Percentiles rank a stretch among this genome's conserved stretches.
Evolutionary conservation across 1,140 invertebrate species (phyloP).

Genomic region (Zophobas morio): DNA sequence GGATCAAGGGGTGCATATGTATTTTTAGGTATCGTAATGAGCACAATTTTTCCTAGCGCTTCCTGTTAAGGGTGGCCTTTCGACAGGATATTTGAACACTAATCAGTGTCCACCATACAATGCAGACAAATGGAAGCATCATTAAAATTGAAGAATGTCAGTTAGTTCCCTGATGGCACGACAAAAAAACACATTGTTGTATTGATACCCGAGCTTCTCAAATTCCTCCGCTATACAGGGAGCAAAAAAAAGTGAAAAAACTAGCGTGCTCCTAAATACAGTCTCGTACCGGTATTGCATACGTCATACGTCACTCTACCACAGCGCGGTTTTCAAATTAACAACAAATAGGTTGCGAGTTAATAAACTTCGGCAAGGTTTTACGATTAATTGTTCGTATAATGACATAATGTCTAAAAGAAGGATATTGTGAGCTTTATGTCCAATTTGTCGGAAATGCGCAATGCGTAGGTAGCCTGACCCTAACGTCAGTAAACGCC

Average conservation of each 20-base stretch:
- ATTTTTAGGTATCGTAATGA: constrained; percentile 64
- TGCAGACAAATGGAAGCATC: constrained; percentile 37
- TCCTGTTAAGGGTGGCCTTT: constrained; percentile 60
- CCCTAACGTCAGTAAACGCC: constrained; percentile 17
- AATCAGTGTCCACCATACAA: constrained; percentile 60
- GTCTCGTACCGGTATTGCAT: background rate
- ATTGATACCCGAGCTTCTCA: background rate
- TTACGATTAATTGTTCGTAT: background rate
- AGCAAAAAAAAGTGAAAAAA: no score
- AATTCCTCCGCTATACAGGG: no score
- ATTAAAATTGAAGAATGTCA: constrained; percentile 38
- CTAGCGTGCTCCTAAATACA: no score
- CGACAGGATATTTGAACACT: constrained; percentile 65
- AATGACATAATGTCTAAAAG: constrained; percentile 9
- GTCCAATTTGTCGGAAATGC: constrained; percentile 9
- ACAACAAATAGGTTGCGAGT: no score
- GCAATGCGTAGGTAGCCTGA: constrained; percentile 8
- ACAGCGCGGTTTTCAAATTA: no score
- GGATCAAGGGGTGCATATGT: constrained; percentile 65
- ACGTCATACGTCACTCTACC: no score
- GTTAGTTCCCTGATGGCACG: background rate
- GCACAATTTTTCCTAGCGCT: constrained; percentile 62
- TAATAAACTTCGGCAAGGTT: no score
- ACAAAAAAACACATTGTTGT: background rate
- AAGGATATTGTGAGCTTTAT: constrained; percentile 15